phyloP scores from a whole-genome alignment of 2,113 vertebrate genomes.

The Micromys minutus region DNA sequence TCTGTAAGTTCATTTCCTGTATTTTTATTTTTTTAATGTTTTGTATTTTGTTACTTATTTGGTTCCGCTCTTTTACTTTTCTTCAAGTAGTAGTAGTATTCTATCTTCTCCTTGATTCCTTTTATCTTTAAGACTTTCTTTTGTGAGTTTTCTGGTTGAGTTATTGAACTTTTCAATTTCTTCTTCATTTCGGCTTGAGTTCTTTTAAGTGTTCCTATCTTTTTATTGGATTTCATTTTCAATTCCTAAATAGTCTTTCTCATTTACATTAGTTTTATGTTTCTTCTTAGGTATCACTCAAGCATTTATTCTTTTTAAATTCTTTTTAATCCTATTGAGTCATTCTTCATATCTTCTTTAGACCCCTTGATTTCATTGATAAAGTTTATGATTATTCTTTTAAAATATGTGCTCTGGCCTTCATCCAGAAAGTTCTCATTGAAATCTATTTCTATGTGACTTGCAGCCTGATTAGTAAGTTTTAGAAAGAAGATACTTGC shows the following conservation, averaged over 20 bases:
- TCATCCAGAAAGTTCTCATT: not conserved
- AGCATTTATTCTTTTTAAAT: not conserved
- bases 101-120: not conserved
- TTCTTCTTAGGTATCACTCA: not conserved
- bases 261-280: not conserved
- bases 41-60: not conserved
- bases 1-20: not conserved
- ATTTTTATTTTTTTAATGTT: not conserved
- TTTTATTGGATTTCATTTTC: not conserved
- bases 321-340: not conserved
- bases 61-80: not conserved
- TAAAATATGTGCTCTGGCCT: not conserved
- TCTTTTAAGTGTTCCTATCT: not conserved
- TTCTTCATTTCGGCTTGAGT: not conserved
- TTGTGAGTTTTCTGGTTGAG: not conserved
- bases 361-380: not conserved
- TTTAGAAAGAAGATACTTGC: not conserved
- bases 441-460: not conserved
- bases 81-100: not conserved
- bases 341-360: not conserved
- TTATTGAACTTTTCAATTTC: not conserved
- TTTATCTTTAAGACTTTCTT: not conserved
- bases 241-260: not conserved
- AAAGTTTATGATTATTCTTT: not conserved
- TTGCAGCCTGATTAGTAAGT: not conserved